phyloP scores from a whole-genome alignment of 1,140 invertebrate species.

The Bursaphelenchus mucronatus region DNA sequence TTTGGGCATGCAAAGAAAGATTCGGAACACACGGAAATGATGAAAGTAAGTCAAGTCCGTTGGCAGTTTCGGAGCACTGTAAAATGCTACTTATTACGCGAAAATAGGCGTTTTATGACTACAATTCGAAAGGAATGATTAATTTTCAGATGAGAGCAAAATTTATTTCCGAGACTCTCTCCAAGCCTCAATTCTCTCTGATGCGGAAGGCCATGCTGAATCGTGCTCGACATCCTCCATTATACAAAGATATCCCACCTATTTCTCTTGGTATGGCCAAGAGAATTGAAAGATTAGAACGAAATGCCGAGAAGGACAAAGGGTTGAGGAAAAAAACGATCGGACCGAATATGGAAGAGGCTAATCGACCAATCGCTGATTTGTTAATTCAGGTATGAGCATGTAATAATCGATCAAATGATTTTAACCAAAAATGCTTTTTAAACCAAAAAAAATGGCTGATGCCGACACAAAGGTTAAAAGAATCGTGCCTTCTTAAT shows the following conservation, averaged over 20 bases:
- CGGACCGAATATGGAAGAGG: conserved; percentile 14
- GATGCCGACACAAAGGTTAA: no score
- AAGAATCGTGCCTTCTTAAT: no score
- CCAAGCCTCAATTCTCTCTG: conserved; percentile 11
- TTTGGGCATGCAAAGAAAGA: no score
- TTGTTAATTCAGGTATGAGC: neutral
- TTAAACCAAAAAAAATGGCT: no score
- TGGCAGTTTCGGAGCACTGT: no score
- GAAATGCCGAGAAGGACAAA: conserved; percentile 10
- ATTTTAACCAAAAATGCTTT: no score
- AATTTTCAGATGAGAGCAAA: conserved; percentile 7
- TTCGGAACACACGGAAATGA: no score
- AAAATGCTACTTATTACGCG: no score
- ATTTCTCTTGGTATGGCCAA: conserved; percentile 3
- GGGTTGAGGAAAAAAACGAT: neutral
- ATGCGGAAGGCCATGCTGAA: conserved; percentile 3
- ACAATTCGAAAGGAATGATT: no score
- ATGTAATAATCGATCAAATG: no score
- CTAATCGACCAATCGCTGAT: conserved; percentile 20
- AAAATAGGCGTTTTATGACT: no score
- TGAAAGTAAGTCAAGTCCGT: no score
- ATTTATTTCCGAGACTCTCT: conserved; percentile 12
- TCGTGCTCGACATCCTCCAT: conserved; percentile 8
- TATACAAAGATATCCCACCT: neutral
- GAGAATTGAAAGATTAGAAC: conserved; percentile 8